A percentile compares a stretch with the other conserved stretches of the same genome.
Conservation (phyloP, 2,888 invertebrate genomes). For the Spialia ferax region DNA sequence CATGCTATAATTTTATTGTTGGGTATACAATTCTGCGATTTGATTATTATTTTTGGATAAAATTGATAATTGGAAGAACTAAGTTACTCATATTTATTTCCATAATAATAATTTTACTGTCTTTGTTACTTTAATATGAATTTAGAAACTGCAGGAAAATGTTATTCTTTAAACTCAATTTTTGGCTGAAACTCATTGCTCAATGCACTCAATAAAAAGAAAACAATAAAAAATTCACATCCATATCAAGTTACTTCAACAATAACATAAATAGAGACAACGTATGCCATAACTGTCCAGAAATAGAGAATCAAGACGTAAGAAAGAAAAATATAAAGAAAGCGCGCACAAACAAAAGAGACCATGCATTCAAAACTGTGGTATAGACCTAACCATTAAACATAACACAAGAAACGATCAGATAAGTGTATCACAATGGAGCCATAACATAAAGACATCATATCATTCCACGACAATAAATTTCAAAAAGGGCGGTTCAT, state of each 20-base stretch:
- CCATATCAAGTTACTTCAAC: constrained; percentile 25
- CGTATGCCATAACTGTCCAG: constrained; percentile 35
- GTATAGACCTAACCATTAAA: constrained; percentile 64
- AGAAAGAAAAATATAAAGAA: constrained; percentile 28
- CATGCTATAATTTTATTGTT: no score
- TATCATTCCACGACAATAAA: constrained; percentile 84
- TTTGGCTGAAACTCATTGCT: no score
- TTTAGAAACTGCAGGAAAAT: no score
- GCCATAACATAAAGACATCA: constrained; percentile 83
- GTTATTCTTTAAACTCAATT: no score
- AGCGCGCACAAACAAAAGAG: constrained; percentile 43
- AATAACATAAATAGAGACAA: constrained; percentile 19
- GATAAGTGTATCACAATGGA: constrained; percentile 82
- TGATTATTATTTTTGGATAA: no score
- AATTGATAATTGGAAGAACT: no score
- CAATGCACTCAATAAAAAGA: no score
- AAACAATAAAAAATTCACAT: constrained; percentile 27
- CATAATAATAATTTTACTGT: no score
- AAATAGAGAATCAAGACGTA: constrained; percentile 37
- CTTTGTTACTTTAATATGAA: no score
- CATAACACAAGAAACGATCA: constrained; percentile 77
- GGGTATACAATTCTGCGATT: no score
- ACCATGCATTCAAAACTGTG: constrained; percentile 48
- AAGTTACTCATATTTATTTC: no score
- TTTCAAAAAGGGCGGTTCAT: constrained; percentile 78